Percentiles rank a stretch among this genome's conserved stretches.
phyloP scores from a whole-genome alignment of 2,113 vertebrate species.

The Tragelaphus strepsiceros region DNA sequence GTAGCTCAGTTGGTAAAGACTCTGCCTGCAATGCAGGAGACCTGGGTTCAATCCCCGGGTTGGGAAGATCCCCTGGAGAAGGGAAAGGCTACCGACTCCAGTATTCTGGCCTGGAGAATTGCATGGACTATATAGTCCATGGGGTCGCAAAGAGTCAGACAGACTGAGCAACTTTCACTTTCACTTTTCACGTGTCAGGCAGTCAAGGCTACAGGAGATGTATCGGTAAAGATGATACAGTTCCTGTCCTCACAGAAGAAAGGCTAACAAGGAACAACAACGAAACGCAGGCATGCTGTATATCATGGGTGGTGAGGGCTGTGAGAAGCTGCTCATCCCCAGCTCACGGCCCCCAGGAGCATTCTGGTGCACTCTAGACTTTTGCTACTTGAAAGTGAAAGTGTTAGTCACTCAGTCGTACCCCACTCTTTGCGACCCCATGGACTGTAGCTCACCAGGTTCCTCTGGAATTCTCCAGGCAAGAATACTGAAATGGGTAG shows the following conservation, averaged over 20 bases:
- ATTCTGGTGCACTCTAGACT: too few relatives aligned
- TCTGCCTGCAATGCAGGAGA: neutral
- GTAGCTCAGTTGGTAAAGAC: neutral
- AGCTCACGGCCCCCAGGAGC: rapidly evolving
- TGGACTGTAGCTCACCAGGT: neutral
- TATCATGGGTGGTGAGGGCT: neutral
- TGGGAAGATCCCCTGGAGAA: neutral
- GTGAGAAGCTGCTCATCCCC: neutral
- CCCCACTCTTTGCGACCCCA: neutral
- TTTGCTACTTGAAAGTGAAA: neutral
- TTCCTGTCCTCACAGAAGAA: neutral
- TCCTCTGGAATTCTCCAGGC: neutral
- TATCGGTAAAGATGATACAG: neutral
- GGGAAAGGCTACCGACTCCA: neutral
- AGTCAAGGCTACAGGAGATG: neutral
- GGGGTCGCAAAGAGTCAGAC: rapidly evolving
- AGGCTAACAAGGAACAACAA: neutral
- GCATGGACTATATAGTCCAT: neutral
- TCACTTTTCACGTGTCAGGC: neutral
- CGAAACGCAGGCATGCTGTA: neutral
- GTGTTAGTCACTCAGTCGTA: neutral
- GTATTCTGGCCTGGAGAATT: neutral
- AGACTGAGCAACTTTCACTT: neutral
- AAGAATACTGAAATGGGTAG: neutral
- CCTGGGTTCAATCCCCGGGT: neutral